phyloP scores from a whole-genome alignment of 1,140 invertebrate species.

The Leucophenga varia region DNA sequence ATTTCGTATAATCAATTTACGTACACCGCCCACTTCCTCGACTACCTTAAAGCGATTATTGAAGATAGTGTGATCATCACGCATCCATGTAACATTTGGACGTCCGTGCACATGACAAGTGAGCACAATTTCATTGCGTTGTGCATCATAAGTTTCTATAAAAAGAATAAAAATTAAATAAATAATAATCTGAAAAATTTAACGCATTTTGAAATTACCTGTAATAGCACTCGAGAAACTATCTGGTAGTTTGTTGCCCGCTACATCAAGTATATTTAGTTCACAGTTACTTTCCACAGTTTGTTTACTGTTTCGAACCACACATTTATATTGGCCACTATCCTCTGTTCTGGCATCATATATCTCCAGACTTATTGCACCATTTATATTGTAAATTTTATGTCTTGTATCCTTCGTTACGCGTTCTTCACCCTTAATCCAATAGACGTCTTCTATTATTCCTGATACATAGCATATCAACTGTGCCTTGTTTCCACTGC shows the following conservation, averaged over 20 bases:
- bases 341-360: slow-evolving; percentile 45
- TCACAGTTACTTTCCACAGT: slow-evolving; percentile 63
- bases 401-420: slow-evolving; percentile 42
- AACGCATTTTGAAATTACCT: slow-evolving; percentile 23
- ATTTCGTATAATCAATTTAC: slow-evolving; percentile 63
- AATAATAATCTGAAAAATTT: not conserved
- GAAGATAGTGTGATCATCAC: slow-evolving; percentile 62
- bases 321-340: slow-evolving; percentile 58
- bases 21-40: slow-evolving; percentile 64
- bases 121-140: slow-evolving; percentile 62
- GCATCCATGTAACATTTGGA: slow-evolving; percentile 68
- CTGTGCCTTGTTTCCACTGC: slow-evolving; percentile 47
- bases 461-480: slow-evolving; percentile 48
- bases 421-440: slow-evolving; percentile 40
- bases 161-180: not conserved
- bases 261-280: slow-evolving; percentile 61
- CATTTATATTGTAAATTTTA: slow-evolving; percentile 54
- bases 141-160: slow-evolving; percentile 57
- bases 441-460: slow-evolving; percentile 46
- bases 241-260: slow-evolving; percentile 22
- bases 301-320: slow-evolving; percentile 66
- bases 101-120: slow-evolving; percentile 66
- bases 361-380: slow-evolving; percentile 47
- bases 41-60: slow-evolving; percentile 61
- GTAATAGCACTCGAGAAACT: slow-evolving; percentile 35